Percentiles rank a stretch among this genome's conserved stretches.
Conservation (phyloP, 35 echinoderm and acorn worm species). For the Apostichopus parvimensis region DNA sequence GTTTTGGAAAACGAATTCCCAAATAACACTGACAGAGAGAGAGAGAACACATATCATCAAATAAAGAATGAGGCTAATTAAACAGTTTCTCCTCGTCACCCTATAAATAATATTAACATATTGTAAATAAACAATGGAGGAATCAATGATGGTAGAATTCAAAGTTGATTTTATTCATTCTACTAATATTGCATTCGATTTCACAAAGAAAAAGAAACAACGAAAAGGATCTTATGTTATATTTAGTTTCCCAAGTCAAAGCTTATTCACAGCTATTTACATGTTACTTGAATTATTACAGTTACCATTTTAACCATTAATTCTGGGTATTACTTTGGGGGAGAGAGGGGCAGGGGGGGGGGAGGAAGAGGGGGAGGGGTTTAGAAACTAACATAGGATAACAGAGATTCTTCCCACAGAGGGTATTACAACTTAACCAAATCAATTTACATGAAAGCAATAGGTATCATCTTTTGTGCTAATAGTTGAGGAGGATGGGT, state of each 20-base stretch:
- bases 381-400: too few species aligned
- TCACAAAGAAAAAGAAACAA: background rate
- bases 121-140: background rate
- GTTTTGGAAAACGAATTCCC: background rate
- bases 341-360: background rate
- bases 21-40: background rate
- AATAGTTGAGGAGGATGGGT: too few species aligned
- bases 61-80: background rate
- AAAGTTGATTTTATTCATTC: background rate
- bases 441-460: too few species aligned
- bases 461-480: too few species aligned
- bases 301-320: too few species aligned
- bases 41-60: background rate
- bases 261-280: conserved; percentile 36
- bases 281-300: background rate
- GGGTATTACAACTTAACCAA: too few species aligned
- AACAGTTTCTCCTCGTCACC: background rate
- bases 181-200: conserved; percentile 40
- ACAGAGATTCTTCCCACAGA: too few species aligned
- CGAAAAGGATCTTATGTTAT: background rate
- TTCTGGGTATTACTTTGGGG: too few species aligned
- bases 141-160: background rate
- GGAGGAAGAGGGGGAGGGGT: background rate
- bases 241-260: background rate
- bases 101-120: background rate